Base-by-base conservation (phyloP, 2,113 vertebrate genomes). In the Oostethus manadensis region DNA sequence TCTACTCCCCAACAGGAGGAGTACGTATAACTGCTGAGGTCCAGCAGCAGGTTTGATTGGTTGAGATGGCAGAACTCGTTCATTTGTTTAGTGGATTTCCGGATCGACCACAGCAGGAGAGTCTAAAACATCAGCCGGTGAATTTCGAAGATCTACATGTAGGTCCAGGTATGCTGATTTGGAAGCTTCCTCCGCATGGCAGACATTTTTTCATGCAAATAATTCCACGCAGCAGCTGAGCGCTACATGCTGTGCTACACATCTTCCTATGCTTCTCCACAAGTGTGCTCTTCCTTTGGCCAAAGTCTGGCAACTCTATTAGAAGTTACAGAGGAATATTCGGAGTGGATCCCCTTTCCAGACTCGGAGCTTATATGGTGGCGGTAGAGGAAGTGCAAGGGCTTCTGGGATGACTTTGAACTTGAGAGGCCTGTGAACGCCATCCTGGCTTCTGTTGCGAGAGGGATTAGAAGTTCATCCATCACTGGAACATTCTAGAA, bases 291-390 rank as follows among this genome's bases (percentile, higher is more conserved):
- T 78, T 82, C 78, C 79, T 71, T 81, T 55, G 62, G 62, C 68
- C 77, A 64, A 76, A 72, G 51, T 74, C 77, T 68, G 75, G 78
- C 83, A 71, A 74, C 69, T 50, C 71, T 81, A 72, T 83, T 82
- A 83, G 79, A 79, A 83, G 84, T 33, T 80, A 83, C 60, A 74
- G 58, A 84, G 77, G 77, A 82, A 84, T 86, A 81, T 82, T 80
- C 1, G 77, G 66, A 73, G 74, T 76, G 51, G 58, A 44, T 63
- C 60, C 62, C 64, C 59, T 44, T 55, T 63, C 66, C 62, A 78
- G 71, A 63, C 72, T 50, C 29, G 38, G 64, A 72, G 63, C 71
- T 66, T 42, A 18, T 56, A 22, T 35, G 56, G 51, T 35, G 74
- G 72, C 51, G 57, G 47, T 58, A 58, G 54, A 47, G 76, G 69